A percentile compares a stretch with the other conserved stretches of the same genome.
These are phyloP conservation scores for Pseudopleuronectes americanus DNA, from an alignment of 2,797 vertebrate species.

Conservation along the genomic window DNA sequence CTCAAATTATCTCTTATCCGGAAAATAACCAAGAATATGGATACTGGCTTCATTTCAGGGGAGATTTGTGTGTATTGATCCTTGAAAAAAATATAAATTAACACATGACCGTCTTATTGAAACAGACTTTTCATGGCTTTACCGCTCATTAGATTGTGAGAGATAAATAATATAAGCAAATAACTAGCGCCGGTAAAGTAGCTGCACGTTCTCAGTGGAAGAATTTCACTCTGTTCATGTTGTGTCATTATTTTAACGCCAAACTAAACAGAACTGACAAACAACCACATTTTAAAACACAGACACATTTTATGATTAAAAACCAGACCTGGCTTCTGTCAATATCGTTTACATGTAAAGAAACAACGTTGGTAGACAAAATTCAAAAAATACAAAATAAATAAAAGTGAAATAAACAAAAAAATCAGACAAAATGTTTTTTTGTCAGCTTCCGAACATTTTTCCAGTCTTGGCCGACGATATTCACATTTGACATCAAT, in stretches of 20 bases:
- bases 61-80: too few relatives aligned
- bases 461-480: conserved; percentile 79
- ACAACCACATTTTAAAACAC: conserved; percentile 78
- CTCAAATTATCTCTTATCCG: too few relatives aligned
- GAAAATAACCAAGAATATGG: too few relatives aligned
- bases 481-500: conserved; percentile 86
- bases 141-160: too few relatives aligned
- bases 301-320: conserved; percentile 87
- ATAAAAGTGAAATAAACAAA: conserved; percentile 76
- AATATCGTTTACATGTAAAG: conserved; percentile 83
- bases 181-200: too few relatives aligned
- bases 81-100: too few relatives aligned
- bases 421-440: conserved; percentile 53
- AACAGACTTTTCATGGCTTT: too few relatives aligned
- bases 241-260: background rate
- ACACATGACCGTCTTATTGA: too few relatives aligned
- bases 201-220: too few relatives aligned
- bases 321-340: conserved; percentile 81
- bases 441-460: conserved; percentile 76
- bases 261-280: conserved; percentile 23
- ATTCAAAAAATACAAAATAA: conserved; percentile 80
- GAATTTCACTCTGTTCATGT: too few relatives aligned
- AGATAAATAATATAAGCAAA: too few relatives aligned
- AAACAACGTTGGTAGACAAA: conserved; percentile 84
- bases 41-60: too few relatives aligned